Percentiles rank a stretch among this genome's conserved stretches.
These are phyloP conservation scores for Hydractinia echinata DNA, from an alignment of 30 jellyfish, hydroid and myxozoan species.

Conservation along the genomic window DNA sequence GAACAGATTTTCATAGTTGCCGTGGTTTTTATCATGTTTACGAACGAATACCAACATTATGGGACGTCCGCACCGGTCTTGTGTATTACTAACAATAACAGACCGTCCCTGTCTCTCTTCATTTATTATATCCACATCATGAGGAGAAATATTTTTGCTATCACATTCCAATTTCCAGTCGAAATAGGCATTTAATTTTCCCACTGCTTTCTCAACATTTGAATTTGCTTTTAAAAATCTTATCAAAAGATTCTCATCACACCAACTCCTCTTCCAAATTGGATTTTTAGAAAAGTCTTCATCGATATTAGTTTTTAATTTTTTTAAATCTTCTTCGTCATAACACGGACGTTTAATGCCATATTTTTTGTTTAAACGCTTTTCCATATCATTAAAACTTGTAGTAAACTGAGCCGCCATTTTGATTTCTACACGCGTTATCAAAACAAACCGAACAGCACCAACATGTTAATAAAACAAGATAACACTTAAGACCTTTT, in stretches of 20 bases:
- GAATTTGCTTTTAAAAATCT: slow-evolving; percentile 53
- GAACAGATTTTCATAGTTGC: slow-evolving; percentile 9
- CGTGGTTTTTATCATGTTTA: slow-evolving; percentile 14
- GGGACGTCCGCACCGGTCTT: slow-evolving; percentile 68
- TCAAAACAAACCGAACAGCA: no score
- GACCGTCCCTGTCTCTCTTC: slow-evolving; percentile 59
- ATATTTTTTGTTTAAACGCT: slow-evolving; percentile 39
- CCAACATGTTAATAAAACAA: no score
- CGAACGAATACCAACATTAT: slow-evolving; percentile 12
- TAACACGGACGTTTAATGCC: slow-evolving; percentile 47
- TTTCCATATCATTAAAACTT: not conserved
- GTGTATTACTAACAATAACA: slow-evolving; percentile 16
- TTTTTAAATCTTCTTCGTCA: slow-evolving; percentile 43
- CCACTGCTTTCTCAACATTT: slow-evolving; percentile 50
- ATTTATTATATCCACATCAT: slow-evolving; percentile 37
- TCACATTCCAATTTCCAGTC: slow-evolving; percentile 72
- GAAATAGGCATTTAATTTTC: slow-evolving; percentile 36
- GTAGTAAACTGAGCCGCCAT: no score
- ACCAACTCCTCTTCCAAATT: slow-evolving; percentile 3
- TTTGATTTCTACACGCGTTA: no score
- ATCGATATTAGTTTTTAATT: slow-evolving; percentile 22
- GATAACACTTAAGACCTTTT: no score
- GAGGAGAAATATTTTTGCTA: slow-evolving; percentile 33
- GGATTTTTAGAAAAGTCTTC: not conserved
- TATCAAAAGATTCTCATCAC: not conserved